Percentiles rank a stretch among this genome's conserved stretches.
Evolutionary conservation across 1,140 invertebrate species (phyloP).

Genomic region (Gonioctena quinquepunctata): DNA sequence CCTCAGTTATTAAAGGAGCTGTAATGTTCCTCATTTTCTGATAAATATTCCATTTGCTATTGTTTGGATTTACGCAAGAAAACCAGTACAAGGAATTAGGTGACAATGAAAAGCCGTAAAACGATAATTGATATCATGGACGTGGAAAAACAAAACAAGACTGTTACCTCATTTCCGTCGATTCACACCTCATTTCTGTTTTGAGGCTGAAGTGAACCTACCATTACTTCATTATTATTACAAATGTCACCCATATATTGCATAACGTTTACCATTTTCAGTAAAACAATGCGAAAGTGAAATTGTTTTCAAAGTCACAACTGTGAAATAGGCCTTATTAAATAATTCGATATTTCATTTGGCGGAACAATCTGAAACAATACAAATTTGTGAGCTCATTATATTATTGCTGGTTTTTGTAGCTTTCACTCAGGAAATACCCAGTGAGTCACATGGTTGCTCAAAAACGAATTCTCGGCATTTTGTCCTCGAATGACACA

Average conservation of each 20-base stretch:
- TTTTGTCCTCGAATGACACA: neutral
- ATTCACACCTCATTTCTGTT: neutral
- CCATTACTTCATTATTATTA: neutral
- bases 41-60: too few relatives aligned
- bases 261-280: neutral
- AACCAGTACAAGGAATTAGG: too few relatives aligned
- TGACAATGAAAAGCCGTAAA: too few relatives aligned
- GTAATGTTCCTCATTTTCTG: too few relatives aligned
- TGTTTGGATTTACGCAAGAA: too few relatives aligned
- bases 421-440: neutral
- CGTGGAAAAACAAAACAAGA: too few relatives aligned
- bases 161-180: neutral
- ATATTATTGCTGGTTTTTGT: neutral
- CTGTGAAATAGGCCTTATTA: neutral
- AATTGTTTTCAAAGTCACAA: neutral
- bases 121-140: too few relatives aligned
- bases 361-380: conserved; percentile 4
- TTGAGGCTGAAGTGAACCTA: neutral
- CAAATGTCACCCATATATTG: neutral
- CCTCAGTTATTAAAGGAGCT: too few relatives aligned
- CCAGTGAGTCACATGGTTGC: neutral
- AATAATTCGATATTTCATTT: conserved; percentile 2
- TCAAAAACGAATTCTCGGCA: neutral
- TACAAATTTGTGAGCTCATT: neutral
- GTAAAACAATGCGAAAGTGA: neutral